Base-by-base conservation (phyloP, 2,888 invertebrate species). In the Nymphalis polychloros region DNA sequence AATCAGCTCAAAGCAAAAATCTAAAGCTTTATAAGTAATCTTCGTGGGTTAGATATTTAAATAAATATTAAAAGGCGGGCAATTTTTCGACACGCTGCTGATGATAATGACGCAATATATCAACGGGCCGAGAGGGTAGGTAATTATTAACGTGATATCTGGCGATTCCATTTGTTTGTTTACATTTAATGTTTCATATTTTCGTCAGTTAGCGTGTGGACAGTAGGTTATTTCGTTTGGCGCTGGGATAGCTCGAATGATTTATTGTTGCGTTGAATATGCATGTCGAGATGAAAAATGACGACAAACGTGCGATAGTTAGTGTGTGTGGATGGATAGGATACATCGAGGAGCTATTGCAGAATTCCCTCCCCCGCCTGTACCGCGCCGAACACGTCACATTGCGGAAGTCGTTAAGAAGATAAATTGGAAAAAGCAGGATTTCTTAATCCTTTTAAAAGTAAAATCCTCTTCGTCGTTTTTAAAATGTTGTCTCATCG, bases 231-330 rank as follows among this genome's bases (percentile, higher is more conserved):
- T 88, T 88, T 83, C 84, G 85, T 87, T 85, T 81, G 85, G 84
- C 82, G 83, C 81, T 82, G 81, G 84, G 84, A 86, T 86, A 81
- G 84, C 84, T 83, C 75, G 81, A 84, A 86, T 92, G 92, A 92
- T 92, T 90, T 91, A 92, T 92, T 85, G 84, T 89, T 82, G 79
- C 82, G 89, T 89, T 92, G 90, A 92, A 91, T 91, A 92, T 92
- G 90, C 91, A 91, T 90, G 90, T 89, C 88, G 85, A 82, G 85
- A 91, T 92, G 92, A 92, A 91, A 91, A 91, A 91, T 90, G 88
- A 89, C 83, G 86, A 85, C 82, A 82, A 85, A 84, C 84, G 82
- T 81, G 82, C 81, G 84, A 84, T 83, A 82, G 83, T 82, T 80
- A 79, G 80, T 81, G 83, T 78, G 80, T 78, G 80, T 74, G 82